Conservation (phyloP, 2,113 vertebrate species). For the Tympanuchus pallidicinctus region DNA sequence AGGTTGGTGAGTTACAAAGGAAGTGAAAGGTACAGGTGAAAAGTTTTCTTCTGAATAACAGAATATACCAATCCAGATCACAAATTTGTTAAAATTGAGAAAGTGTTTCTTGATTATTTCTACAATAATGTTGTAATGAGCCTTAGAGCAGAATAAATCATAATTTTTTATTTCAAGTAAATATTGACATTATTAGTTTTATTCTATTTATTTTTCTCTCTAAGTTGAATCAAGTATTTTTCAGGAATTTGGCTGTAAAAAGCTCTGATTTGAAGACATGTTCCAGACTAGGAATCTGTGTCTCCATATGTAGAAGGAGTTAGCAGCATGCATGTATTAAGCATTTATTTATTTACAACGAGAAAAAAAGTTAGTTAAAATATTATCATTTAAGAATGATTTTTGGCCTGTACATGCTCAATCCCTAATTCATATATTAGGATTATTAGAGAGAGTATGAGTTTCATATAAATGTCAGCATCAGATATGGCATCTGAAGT, state of each 20-base stretch:
- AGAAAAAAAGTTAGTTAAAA: neutral
- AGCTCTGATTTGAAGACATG: neutral
- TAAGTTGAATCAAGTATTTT: neutral
- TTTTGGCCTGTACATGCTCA: neutral
- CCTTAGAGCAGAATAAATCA: neutral
- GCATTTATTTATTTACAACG: neutral
- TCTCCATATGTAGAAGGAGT: neutral
- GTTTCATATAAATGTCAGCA: neutral
- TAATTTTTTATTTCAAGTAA: neutral
- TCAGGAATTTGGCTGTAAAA: neutral
- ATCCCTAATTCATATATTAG: neutral
- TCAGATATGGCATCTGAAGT: neutral
- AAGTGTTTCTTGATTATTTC: neutral
- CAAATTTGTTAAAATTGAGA: neutral
- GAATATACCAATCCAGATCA: neutral
- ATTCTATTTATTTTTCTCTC: neutral
- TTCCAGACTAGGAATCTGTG: neutral
- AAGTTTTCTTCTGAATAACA: neutral
- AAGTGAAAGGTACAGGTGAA: neutral
- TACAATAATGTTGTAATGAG: neutral
- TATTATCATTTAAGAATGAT: neutral
- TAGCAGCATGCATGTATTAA: neutral
- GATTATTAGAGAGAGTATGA: neutral
- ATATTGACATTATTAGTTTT: neutral
- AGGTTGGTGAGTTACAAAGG: neutral